phyloP scores from a whole-genome alignment of 2,797 vertebrate species.

The Periparus ater region DNA sequence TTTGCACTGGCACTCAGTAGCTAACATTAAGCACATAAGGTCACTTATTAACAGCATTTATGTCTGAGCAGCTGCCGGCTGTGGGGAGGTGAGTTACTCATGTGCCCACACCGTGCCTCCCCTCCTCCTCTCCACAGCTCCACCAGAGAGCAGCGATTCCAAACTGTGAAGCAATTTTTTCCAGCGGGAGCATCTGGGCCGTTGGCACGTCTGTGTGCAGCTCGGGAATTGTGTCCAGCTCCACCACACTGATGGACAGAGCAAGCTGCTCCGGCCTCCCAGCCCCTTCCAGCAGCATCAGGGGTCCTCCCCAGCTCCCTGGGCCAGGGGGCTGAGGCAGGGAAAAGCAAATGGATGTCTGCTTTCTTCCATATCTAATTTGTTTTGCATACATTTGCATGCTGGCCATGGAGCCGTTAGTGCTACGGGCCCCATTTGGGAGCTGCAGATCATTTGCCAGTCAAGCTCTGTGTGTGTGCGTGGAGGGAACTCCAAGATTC shows the following conservation, averaged over 20 bases:
- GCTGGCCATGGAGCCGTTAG: not conserved
- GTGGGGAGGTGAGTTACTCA: constrained; percentile 50
- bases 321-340: not conserved
- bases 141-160: constrained; percentile 75
- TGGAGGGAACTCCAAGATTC: not conserved
- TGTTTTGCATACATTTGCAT: constrained; percentile 65
- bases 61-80: constrained; percentile 57
- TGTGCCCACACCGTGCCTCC: constrained; percentile 50
- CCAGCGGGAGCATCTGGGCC: constrained; percentile 77
- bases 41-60: constrained; percentile 18
- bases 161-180: constrained; percentile 78
- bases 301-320: not conserved
- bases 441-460: constrained; percentile 39
- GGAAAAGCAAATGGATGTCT: not conserved
- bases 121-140: constrained; percentile 62
- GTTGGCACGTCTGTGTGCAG: constrained; percentile 56
- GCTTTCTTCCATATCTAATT: not conserved
- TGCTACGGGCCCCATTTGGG: not conserved
- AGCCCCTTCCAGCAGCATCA: not conserved
- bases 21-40: not conserved
- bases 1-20: constrained; percentile 9
- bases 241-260: constrained; percentile 71
- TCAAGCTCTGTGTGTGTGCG: not conserved
- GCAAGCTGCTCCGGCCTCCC: constrained; percentile 26
- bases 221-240: constrained; percentile 60